Base-by-base conservation (phyloP, 2,888 invertebrate species). In the Ormyrus nitidulus region DNA sequence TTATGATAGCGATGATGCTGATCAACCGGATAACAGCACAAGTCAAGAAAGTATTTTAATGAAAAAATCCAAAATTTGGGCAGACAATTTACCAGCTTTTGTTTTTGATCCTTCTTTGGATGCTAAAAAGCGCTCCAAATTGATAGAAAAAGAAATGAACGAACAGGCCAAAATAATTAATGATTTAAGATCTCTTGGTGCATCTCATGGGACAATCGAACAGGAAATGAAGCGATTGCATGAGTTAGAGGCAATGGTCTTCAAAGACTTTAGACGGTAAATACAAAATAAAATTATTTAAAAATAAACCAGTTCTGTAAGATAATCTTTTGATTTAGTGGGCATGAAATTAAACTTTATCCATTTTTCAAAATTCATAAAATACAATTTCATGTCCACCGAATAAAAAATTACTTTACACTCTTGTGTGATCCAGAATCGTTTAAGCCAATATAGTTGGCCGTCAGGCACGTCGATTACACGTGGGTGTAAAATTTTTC, bases 121-220 rank as follows among this genome's bases (percentile, higher is more conserved):
- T 88, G 94, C 96, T 11, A 95, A 95, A 88, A 95, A 96, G 87
- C 93, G 98, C 13, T 97, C 97, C n/a, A 95, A 97, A 87, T 93
- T 98, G 82, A 96, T 98, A 86, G 98, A 99, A 91, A 96, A 96
- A 88, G 98, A 98, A 91, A 98, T 99, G 97, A 97, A 97, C 88
- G 98, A 99, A 90, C 98, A 99, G 90, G 96, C 98, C 10, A 97
- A 97, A 92, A 96, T 98, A 76, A 98, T 99, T 82, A 97, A 97
- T 89, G 98, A 98, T 91, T 92, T 99, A 83, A 93, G 96, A 85
- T 95, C 96, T 6, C 91, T 97, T 62, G 98, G 98, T 0, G 98
- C 98, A 51, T 96, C 96, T 44, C 96, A 96, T 86, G 94, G 95
- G 64, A 97, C 97, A 4, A 96, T 99, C 77, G 98, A 99, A 86